phyloP scores from a whole-genome alignment of 2,113 vertebrate species.

The Ammodytes dubius region DNA sequence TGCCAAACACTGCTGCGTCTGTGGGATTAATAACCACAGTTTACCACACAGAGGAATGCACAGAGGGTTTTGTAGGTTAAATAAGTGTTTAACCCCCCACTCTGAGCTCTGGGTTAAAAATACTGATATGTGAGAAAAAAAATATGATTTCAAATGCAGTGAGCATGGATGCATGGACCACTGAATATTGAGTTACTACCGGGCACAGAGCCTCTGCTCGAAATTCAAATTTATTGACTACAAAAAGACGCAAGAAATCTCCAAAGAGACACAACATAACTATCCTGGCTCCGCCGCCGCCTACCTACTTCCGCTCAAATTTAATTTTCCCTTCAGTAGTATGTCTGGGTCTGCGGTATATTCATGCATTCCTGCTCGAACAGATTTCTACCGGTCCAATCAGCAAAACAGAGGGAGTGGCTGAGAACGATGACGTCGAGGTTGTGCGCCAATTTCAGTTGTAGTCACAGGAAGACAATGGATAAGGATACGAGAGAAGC shows the following conservation, averaged over 20 bases:
- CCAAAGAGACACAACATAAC: not conserved
- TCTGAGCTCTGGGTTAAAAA: not conserved
- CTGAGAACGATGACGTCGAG: too few relatives aligned
- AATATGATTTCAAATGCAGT: not conserved
- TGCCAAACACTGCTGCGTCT: conserved; percentile 59
- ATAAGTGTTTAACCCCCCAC: not conserved
- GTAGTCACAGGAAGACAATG: too few relatives aligned
- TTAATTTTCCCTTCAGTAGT: too few relatives aligned
- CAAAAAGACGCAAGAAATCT: not conserved
- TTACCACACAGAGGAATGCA: conserved; percentile 24
- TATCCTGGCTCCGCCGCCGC: not conserved
- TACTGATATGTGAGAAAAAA: not conserved
- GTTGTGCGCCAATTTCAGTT: too few relatives aligned
- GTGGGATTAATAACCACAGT: conserved; percentile 53
- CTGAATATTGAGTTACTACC: not conserved
- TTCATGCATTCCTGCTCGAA: too few relatives aligned
- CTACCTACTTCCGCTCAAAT: too few relatives aligned
- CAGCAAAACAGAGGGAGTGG: too few relatives aligned
- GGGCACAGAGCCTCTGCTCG: not conserved
- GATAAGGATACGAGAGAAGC: too few relatives aligned
- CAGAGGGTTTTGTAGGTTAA: not conserved
- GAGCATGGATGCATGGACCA: not conserved
- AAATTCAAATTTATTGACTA: not conserved
- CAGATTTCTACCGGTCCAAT: too few relatives aligned
- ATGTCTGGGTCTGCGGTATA: too few relatives aligned